A percentile compares a stretch with the other conserved stretches of the same genome.
phyloP scores from a whole-genome alignment of 2,113 vertebrate genomes.

The Pollimyrus isidori region DNA sequence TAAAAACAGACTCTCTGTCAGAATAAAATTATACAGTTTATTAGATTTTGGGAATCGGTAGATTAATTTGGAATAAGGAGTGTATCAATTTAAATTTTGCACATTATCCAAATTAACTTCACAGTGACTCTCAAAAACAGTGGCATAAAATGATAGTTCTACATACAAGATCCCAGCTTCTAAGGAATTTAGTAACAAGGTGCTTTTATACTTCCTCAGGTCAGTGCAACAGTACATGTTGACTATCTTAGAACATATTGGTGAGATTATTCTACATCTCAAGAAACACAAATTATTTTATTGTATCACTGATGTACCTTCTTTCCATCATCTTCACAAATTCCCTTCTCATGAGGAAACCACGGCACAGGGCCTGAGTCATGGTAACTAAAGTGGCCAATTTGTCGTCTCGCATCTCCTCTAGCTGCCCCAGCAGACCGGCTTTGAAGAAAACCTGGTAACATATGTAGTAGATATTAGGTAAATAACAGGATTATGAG shows the following conservation, averaged over 20 bases:
- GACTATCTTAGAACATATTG: not conserved
- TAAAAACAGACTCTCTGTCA: constrained; percentile 68
- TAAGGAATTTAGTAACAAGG: not conserved
- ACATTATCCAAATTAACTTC: not conserved
- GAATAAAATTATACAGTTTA: not conserved
- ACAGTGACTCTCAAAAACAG: not conserved
- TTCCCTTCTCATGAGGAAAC: no score
- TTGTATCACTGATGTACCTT: not conserved
- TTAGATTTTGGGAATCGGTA: not conserved
- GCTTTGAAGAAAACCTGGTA: no score
- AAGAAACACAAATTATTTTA: not conserved
- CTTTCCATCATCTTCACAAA: no score
- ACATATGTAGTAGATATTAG: no score
- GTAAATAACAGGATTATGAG: no score
- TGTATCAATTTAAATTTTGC: not conserved
- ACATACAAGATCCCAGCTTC: not conserved
- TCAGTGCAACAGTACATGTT: not conserved
- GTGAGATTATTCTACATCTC: not conserved
- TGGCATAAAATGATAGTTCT: not conserved
- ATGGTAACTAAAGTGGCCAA: no score
- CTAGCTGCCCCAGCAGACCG: no score
- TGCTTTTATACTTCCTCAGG: not conserved
- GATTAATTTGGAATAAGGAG: not conserved
- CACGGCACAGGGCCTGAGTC: no score
- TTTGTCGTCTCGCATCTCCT: no score